A percentile compares a stretch with the other conserved stretches of the same genome.
These are phyloP conservation scores for Iselma pallidipennis DNA, from an alignment of 2,888 invertebrate genomes.

Conservation along the genomic window DNA sequence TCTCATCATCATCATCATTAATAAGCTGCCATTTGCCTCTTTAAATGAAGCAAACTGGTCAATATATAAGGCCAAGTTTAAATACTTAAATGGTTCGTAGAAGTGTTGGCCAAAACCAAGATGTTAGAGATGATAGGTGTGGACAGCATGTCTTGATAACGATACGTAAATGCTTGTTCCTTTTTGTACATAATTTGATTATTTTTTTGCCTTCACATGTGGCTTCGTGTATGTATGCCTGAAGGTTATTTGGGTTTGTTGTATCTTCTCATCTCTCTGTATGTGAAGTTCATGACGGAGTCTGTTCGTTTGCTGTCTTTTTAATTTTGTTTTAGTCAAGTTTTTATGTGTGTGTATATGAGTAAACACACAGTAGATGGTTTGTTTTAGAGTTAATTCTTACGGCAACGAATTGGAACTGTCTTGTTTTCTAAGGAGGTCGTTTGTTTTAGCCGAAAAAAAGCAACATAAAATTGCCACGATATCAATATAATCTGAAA, in stretches of 20 bases:
- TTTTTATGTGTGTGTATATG: constrained; percentile 11
- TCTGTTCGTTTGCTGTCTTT: constrained; percentile 36
- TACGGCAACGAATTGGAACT: constrained; percentile 27
- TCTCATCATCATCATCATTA: constrained; percentile 14
- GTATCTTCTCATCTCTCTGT: neutral
- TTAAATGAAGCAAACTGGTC: neutral
- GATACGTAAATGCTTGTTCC: too few species aligned
- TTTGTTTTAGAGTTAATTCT: constrained; percentile 24
- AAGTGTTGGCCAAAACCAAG: neutral
- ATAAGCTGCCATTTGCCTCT: constrained; percentile 1
- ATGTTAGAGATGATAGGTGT: neutral
- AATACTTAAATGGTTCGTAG: neutral
- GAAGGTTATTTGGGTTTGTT: constrained; percentile 34
- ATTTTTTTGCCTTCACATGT: constrained; percentile 20
- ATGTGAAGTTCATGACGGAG: constrained; percentile 24
- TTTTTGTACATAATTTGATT: neutral
- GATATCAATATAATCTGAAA: too few species aligned
- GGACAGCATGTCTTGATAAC: neutral
- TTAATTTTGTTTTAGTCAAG: constrained; percentile 26
- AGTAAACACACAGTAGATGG: constrained; percentile 26
- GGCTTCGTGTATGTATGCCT: constrained; percentile 12
- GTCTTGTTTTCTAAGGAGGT: constrained; percentile 27
- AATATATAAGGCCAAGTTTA: too few species aligned
- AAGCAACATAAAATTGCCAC: too few species aligned
- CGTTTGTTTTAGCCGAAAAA: constrained; percentile 25